A percentile compares a stretch with the other conserved stretches of the same genome.
phyloP scores from a whole-genome alignment of 2,888 invertebrate genomes.

The Pandemis corylana region DNA sequence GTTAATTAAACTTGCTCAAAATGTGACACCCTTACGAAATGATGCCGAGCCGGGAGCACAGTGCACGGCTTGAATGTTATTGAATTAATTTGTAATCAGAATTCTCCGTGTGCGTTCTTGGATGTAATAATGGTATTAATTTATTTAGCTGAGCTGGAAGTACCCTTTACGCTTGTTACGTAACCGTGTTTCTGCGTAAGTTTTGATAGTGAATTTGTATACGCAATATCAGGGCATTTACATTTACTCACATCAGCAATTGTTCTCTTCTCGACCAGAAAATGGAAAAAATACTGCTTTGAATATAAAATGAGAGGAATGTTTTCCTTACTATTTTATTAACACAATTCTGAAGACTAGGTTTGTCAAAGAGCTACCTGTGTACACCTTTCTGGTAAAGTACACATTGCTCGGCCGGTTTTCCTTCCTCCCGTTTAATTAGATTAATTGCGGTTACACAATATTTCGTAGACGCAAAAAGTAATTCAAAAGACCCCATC shows the following conservation, averaged over 20 bases:
- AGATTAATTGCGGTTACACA: constrained; percentile 70
- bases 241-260: constrained; percentile 6
- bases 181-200: constrained; percentile 39
- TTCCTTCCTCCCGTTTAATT: constrained; percentile 57
- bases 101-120: constrained; percentile 78
- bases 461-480: constrained; percentile 75
- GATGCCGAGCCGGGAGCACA: constrained; percentile 77
- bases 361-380: constrained; percentile 26
- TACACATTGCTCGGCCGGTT: constrained; percentile 40
- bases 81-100: constrained; percentile 84
- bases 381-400: constrained; percentile 32
- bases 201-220: constrained; percentile 23
- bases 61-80: constrained; percentile 82
- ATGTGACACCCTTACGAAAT: constrained; percentile 84
- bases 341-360: constrained; percentile 22
- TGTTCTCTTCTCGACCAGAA: constrained; percentile 8
- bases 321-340: constrained; percentile 24
- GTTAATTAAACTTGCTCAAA: constrained; percentile 85
- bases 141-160: constrained; percentile 61
- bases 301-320: constrained; percentile 15
- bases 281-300: background rate
- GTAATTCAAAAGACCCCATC: constrained; percentile 80
- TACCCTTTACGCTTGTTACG: constrained; percentile 54
- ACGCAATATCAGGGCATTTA: constrained; percentile 13
- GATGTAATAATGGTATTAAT: constrained; percentile 74